Base-by-base conservation (phyloP, 2,113 vertebrate species). In the Amblyopsis rosae region DNA sequence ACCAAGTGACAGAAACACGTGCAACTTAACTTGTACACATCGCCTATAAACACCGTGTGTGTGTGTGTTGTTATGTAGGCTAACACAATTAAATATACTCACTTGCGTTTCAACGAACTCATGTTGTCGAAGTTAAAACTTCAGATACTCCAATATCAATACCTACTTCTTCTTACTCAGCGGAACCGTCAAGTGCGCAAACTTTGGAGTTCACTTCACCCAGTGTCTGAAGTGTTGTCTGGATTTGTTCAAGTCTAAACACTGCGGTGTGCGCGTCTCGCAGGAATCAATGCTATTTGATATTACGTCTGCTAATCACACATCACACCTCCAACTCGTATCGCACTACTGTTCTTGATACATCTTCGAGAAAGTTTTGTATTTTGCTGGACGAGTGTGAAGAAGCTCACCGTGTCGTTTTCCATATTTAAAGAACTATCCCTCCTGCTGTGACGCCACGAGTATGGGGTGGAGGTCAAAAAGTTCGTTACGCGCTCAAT, bases 391-490 rank as follows among this genome's bases (percentile, higher is more conserved):
- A 19, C 53, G 70, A 55, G 74, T 54, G 72, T 57, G 59, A 32
- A 59, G 62, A 76, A 41, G 72, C 62, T 57, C 73, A 69, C 82
- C 77, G 82, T 81, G 84, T 86, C 75, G 85, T 80, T 84, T 83
- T 86, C 88, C 90, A 91, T 89, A 89, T 93, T 91, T 92, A 89
- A 92, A 92, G 91, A 82, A 57, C 67, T 84, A 84, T 89, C 90
- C 91, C 91, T 88, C 91, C 87, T 91, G 78, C 89, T 26, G 26
- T 26, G 75, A 79, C 68, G 82, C 92, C 88, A 92, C 89, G 47
- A 65, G 9, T 63, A 59, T 64, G 62, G 65, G 85, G 81, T 6
- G 75, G 76, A 62, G 83, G 86, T 76, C 82, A 82, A 32, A 67
- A 69, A 84, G 74, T 76, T 55, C 67, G 80, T 65, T 64, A 72